These are phyloP conservation scores for Agrotis segetum DNA, from an alignment of 2,888 invertebrate genomes.

Conservation along the genomic window DNA sequence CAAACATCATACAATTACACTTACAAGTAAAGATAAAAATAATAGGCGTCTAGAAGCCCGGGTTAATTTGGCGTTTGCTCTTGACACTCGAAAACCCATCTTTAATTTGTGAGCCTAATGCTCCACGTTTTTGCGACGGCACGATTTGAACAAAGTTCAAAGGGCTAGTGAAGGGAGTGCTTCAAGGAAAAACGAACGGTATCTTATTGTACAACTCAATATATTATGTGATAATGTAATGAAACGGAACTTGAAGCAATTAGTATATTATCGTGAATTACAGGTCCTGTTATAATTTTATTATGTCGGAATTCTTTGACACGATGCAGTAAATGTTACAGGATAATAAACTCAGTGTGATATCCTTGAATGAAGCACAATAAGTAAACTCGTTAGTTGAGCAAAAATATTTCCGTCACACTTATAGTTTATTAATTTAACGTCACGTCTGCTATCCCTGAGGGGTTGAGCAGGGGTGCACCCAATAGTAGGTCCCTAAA, in stretches of 20 bases:
- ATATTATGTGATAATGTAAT: conserved; percentile 26
- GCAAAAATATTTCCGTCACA: background rate
- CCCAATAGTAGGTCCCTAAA: too few relatives aligned
- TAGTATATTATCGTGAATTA: conserved; percentile 39
- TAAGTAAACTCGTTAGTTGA: background rate
- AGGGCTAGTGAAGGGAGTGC: conserved; percentile 60
- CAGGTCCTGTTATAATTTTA: conserved; percentile 21
- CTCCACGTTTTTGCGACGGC: conserved; percentile 51
- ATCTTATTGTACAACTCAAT: conserved; percentile 29
- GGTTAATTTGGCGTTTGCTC: conserved; percentile 32
- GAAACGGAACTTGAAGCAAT: conserved; percentile 45
- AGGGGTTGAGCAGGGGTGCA: too few relatives aligned
- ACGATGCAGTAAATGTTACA: background rate
- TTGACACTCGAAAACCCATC: conserved; percentile 56
- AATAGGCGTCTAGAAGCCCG: background rate
- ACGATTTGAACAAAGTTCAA: conserved; percentile 62
- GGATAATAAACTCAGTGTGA: background rate
- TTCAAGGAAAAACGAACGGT: conserved; percentile 62
- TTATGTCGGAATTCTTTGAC: conserved; percentile 7
- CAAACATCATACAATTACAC: background rate
- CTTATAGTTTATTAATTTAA: too few relatives aligned
- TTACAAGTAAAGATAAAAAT: background rate
- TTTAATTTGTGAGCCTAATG: conserved; percentile 40
- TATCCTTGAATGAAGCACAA: background rate
- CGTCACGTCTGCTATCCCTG: too few relatives aligned